phyloP scores from a whole-genome alignment of 2,113 vertebrate genomes.

The Colaptes auratus region DNA sequence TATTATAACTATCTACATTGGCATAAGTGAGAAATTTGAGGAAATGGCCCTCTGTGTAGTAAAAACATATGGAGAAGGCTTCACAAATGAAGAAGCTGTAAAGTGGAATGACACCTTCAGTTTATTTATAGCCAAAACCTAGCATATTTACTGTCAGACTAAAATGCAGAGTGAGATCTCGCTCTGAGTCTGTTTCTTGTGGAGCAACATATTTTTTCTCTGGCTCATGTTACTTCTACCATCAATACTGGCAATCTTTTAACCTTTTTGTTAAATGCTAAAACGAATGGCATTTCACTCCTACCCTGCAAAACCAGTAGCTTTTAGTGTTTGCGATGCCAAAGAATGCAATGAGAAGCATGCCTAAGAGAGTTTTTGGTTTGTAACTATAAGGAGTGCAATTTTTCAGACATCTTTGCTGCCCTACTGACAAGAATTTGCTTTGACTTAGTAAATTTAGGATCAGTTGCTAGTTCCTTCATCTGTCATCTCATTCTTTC shows the following conservation, averaged over 20 bases:
- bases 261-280: neutral
- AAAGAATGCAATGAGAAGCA: neutral
- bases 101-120: neutral
- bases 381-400: neutral
- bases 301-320: neutral
- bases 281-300: neutral
- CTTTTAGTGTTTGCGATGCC: neutral
- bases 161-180: neutral
- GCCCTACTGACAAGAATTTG: neutral
- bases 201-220: neutral
- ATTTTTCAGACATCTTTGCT: neutral
- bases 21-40: neutral
- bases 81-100: conserved; percentile 8
- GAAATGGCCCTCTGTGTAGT: neutral
- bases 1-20: conserved; percentile 15
- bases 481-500: neutral
- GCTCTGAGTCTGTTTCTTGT: neutral
- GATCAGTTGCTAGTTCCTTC: neutral
- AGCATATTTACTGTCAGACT: neutral
- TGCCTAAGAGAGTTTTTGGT: neutral
- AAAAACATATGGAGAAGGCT: neutral
- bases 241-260: neutral
- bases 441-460: neutral
- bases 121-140: conserved; percentile 40
- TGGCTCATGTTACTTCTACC: neutral